Percentiles rank a stretch among this genome's conserved stretches.
These are phyloP conservation scores for Microcebus ravelobensis DNA, from an alignment of 2,113 vertebrate species.

Conservation along the genomic window DNA sequence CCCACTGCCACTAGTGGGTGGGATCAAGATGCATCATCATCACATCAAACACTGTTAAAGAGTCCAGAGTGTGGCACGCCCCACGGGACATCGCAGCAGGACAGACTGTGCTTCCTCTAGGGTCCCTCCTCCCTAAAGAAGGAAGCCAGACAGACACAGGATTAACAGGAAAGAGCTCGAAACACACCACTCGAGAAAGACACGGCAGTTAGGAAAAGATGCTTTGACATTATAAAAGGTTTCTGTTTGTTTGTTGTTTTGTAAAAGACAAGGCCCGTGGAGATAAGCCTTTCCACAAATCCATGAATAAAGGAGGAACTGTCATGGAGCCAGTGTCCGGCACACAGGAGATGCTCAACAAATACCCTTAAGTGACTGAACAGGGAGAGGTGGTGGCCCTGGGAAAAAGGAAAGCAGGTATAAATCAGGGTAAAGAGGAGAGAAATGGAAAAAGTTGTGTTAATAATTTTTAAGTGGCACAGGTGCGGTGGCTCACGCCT, in stretches of 20 bases:
- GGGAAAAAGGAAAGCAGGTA: neutral
- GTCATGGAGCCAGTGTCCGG: neutral
- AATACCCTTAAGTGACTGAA: neutral
- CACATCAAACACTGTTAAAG: neutral
- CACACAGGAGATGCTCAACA: neutral
- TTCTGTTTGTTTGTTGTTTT: neutral
- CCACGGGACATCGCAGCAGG: neutral
- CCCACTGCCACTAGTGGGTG: neutral
- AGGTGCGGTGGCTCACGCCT: too few species aligned
- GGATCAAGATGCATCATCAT: neutral
- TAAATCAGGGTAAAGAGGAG: neutral
- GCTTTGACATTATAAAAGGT: neutral
- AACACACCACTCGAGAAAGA: neutral
- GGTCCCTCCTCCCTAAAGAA: neutral
- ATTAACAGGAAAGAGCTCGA: neutral
- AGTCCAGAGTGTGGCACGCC: neutral
- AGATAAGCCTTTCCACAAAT: neutral
- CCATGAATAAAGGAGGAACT: neutral
- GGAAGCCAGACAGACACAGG: conserved; percentile 22
- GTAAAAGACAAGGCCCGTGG: neutral
- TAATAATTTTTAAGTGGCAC: neutral
- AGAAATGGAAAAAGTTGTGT: neutral
- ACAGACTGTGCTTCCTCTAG: neutral
- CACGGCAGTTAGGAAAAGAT: accelerated
- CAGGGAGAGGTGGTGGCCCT: neutral